Percentiles rank a stretch among this genome's conserved stretches.
These are phyloP conservation scores for Mercenaria mercenaria DNA, from an alignment of 1,140 invertebrate genomes.

Conservation along the genomic window DNA sequence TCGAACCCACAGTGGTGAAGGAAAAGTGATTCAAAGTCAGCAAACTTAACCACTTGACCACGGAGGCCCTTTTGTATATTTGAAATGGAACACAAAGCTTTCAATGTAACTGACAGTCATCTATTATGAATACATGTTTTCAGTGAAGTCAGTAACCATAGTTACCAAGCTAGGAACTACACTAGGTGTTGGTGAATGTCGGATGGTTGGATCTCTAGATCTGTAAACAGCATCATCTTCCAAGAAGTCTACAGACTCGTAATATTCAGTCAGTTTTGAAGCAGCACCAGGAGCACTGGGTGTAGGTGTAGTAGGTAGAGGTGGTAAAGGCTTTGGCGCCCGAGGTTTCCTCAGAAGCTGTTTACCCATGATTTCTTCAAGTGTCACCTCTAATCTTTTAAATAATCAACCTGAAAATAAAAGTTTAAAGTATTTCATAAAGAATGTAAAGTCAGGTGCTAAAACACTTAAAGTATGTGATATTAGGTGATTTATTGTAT, in stretches of 20 bases:
- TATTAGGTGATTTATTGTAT: background rate
- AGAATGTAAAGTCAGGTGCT: background rate
- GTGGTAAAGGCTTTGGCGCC: conserved; percentile 75
- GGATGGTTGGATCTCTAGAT: conserved; percentile 36
- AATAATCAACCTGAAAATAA: background rate
- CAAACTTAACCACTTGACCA: too few species aligned
- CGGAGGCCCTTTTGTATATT: too few species aligned
- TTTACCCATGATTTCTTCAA: conserved; percentile 36
- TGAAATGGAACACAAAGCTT: too few species aligned
- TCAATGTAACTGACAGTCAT: too few species aligned
- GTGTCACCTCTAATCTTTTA: background rate
- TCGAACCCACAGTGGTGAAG: too few species aligned
- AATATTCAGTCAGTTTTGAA: conserved; percentile 62
- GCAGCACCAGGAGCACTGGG: conserved; percentile 30
- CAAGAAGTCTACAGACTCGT: conserved; percentile 68
- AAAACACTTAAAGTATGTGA: background rate
- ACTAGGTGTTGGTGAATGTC: conserved; percentile 76
- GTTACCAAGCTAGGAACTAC: conserved; percentile 76
- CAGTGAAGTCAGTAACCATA: too few species aligned
- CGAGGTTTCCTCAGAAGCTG: conserved; percentile 78
- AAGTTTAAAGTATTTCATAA: background rate
- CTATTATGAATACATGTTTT: too few species aligned
- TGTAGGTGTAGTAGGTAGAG: conserved; percentile 65
- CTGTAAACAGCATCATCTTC: conserved; percentile 35
- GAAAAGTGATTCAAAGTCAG: too few species aligned